Percentiles rank a stretch among this genome's conserved stretches.
These are phyloP conservation scores for Micromussa lordhowensis DNA, from an alignment of 92 coral and sea anemone genomes.

Conservation along the genomic window DNA sequence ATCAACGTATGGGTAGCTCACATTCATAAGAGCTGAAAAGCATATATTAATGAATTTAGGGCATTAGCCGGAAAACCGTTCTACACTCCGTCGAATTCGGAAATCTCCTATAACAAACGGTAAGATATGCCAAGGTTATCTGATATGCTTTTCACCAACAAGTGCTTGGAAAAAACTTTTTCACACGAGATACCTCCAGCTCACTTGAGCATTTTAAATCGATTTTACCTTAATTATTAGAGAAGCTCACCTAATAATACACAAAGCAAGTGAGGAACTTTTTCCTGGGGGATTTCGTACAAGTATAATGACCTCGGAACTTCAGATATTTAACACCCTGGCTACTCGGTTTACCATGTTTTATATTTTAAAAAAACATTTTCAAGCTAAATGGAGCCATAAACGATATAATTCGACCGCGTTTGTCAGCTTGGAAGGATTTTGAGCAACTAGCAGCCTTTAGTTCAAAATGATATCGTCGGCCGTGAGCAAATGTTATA, in stretches of 20 bases:
- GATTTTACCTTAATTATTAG: neutral
- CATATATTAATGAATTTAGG: neutral
- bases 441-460: neutral
- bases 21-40: neutral
- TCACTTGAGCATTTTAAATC: neutral
- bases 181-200: slow-evolving; percentile 5
- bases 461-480: neutral
- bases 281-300: neutral
- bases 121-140: slow-evolving; percentile 2
- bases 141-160: neutral
- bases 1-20: neutral
- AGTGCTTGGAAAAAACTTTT: neutral
- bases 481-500: neutral
- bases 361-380: neutral
- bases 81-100: neutral
- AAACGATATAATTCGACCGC: neutral
- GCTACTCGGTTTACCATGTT: neutral
- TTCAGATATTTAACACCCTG: neutral
- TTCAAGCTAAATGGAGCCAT: neutral
- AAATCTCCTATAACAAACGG: neutral
- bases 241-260: neutral
- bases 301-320: neutral
- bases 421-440: neutral
- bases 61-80: neutral
- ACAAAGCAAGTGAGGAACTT: neutral